Evolutionary conservation across 2,888 invertebrate genomes (phyloP).

Genomic region (Drosophila suboccidentalis): DNA sequence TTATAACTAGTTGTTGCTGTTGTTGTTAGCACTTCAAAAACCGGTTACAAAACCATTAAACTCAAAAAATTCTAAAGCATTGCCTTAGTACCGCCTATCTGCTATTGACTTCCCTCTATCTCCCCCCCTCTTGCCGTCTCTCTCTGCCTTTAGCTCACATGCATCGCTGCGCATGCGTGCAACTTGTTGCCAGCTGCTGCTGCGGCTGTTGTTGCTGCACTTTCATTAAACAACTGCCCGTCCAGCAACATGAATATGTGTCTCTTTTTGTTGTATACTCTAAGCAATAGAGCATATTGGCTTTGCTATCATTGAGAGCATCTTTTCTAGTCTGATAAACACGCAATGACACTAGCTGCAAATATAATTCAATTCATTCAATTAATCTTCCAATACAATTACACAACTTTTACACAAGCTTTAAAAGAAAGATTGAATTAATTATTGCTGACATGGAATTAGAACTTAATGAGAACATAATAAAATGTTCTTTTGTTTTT

Average conservation of each 20-base stretch:
- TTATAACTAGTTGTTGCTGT: conserved; percentile 52
- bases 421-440: no score
- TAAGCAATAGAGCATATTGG: conserved; percentile 1
- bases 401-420: no score
- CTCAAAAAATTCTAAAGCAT: conserved; percentile 69
- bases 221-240: conserved; percentile 60
- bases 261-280: conserved; percentile 13
- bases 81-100: conserved; percentile 49
- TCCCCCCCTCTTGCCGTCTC: background rate
- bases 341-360: conserved; percentile 8
- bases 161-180: conserved; percentile 73
- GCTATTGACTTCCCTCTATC: conserved; percentile 22
- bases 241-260: conserved; percentile 29
- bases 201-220: conserved; percentile 49
- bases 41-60: conserved; percentile 76
- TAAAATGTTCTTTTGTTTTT: no score
- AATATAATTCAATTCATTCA: background rate
- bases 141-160: conserved; percentile 17
- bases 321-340: conserved; percentile 1
- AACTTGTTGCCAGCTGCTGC: conserved; percentile 73
- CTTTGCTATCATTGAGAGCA: conserved; percentile 5
- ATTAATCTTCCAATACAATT: background rate
- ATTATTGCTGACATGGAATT: no score
- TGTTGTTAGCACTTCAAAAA: conserved; percentile 56
- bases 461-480: no score